Base-by-base conservation (phyloP, 1,140 invertebrate species). In the Drosophila lacertosa region DNA sequence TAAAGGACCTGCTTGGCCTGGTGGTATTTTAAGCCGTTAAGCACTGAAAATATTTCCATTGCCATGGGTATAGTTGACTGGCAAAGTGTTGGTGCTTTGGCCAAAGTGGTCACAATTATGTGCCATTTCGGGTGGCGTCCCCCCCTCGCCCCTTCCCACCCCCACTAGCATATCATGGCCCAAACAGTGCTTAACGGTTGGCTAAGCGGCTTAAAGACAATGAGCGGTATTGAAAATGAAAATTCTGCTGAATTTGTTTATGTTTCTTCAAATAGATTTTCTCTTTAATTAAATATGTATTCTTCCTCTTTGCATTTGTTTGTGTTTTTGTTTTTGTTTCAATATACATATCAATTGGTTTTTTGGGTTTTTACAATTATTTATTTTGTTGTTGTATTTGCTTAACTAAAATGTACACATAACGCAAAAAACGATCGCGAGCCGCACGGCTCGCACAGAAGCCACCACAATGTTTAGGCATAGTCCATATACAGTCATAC, bases 391-490 rank as follows among this genome's bases (percentile, higher is more conserved):
- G 33, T 64, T 24, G 39, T 81, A 69, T 53, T 78, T 48, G 35
- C 66, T 84, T 84, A 83, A 78, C 79, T 84, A 82, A 84, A 79
- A 83, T 83, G 22, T 83, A 83, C 79, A 83, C 55, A 68, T 24
- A 80, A 79, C 71, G 71, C 65, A 79, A 69, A 72, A 53, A 83
- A 64, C 42, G 62, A 74, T 64, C 63, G 71, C 22, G 63, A 74
- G 63, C 59, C 59, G 59, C 59, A 9, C 48, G 59, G 47, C 59
- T 29, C 35, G 24, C 4, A 15, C 47, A 44, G 48, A 69, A 88
- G 77, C 81, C 80, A 76, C 63, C 59, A 70, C 66, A 74, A 58
- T 60, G 33, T 53, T 39, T 70, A 70, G 66, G 59, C 71, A 70
- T 74, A 64, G 58, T 68, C 58, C 58, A 62, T 54, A 68, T 50